These are phyloP conservation scores for Sweltsa coloradensis DNA, from an alignment of 1,140 invertebrate genomes.

Conservation along the genomic window DNA sequence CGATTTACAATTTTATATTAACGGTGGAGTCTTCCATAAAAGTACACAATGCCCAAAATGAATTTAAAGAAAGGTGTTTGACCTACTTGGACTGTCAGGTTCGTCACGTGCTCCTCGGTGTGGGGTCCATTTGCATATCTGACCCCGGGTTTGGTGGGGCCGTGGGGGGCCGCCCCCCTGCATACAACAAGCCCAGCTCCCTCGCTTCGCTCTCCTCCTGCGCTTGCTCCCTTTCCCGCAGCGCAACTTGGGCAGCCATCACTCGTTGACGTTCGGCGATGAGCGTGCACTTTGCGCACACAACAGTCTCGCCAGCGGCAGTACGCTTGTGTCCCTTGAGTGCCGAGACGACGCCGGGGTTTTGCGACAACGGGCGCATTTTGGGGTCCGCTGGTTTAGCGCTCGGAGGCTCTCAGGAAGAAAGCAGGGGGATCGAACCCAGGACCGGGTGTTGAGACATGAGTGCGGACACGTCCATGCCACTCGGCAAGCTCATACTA, in stretches of 20 bases:
- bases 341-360: conserved; percentile 96
- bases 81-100: too few relatives aligned
- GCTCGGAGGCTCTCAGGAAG: conserved; percentile 71
- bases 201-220: conserved; percentile 96
- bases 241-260: conserved; percentile 95
- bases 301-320: conserved; percentile 90
- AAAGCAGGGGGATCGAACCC: conserved; percentile 66
- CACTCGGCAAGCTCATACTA: conserved; percentile 59
- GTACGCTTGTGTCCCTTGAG: conserved; percentile 96
- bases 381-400: conserved; percentile 96
- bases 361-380: conserved; percentile 95
- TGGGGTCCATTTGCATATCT: too few relatives aligned
- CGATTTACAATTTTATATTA: too few relatives aligned
- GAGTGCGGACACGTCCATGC: conserved; percentile 66
- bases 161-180: too few relatives aligned
- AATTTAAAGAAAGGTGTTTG: too few relatives aligned
- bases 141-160: too few relatives aligned
- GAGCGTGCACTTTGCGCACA: conserved; percentile 96
- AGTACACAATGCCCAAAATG: too few relatives aligned
- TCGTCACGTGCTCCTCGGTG: too few relatives aligned
- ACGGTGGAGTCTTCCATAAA: too few relatives aligned
- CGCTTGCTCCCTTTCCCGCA: conserved; percentile 78
- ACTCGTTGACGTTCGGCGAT: conserved; percentile 95
- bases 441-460: conserved; percentile 75
- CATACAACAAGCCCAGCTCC: conserved; percentile 77